Evolutionary conservation across 1,140 invertebrate genomes (phyloP), one percentile per base, ranked within the genome.

Genomic region (Hirudo medicinalis): DNA sequence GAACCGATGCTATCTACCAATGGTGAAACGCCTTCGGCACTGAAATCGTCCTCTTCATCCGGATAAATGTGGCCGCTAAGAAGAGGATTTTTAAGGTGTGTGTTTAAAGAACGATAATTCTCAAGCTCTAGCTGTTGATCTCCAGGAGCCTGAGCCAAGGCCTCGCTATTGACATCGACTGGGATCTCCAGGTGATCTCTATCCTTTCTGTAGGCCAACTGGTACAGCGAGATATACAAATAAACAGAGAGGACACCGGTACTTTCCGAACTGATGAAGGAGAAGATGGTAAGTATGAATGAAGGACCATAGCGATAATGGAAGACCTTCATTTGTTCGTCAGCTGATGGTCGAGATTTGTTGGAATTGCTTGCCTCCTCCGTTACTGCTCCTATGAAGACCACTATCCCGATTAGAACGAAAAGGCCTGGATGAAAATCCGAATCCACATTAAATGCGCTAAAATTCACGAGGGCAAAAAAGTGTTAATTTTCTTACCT

Each of bases 161-260:
- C 11, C 43, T 49, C 72, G 69, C 69, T 71, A 27, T 54, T 20
- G 20, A 43, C 54, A 25, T 25, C 54, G 67, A 73, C 69, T 32
- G 71, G 25, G 53, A 70, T 81, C 53, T 77, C 74, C 67, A 77
- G 75, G 67, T 76, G 75, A 69, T 79, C 76, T 71, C 77, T 75
- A 73, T 80, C 80, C 75, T 80, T 80, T 67, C 77, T 71, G 74
- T 80, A 78, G 53, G 77, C 76, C 55, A 80, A 76, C 77, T 80
- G 80, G 72, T 81, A 77, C 32, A 78, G 77, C 32, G 79, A 80
- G 72, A 81, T 81, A 74, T 80, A 81, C 32, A 81, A 73, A 73
- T 81, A 81, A 27, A 81, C 80, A 55, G 79, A 80, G 71, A 81
- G 79, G 8, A 81, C 80, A n/a, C 80, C 80, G 15, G 79, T 79